These are phyloP conservation scores for Erethizon dorsatum DNA, from an alignment of 2,797 vertebrate genomes.

Conservation along the genomic window DNA sequence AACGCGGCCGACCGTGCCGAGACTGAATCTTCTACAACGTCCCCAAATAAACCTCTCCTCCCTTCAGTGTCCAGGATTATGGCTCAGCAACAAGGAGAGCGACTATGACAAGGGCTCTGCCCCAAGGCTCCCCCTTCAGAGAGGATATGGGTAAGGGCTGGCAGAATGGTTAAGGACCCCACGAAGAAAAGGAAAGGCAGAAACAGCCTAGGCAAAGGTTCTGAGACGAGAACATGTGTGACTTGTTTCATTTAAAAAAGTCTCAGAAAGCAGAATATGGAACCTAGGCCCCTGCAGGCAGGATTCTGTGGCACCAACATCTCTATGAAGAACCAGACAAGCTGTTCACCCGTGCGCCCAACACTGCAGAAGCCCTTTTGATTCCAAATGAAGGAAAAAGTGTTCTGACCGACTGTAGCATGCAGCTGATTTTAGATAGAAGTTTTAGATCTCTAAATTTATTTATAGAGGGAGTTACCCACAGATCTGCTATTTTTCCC, in stretches of 20 bases:
- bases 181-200: background rate
- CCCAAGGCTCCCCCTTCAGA: background rate
- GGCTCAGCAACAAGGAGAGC: background rate
- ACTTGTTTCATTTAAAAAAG: background rate
- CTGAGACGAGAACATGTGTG: background rate
- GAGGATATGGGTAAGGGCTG: background rate
- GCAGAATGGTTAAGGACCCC: background rate
- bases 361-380: background rate
- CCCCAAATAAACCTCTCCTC: background rate
- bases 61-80: background rate
- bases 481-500: background rate
- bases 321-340: background rate
- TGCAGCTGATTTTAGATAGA: background rate
- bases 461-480: background rate
- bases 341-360: background rate
- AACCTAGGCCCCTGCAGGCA: background rate
- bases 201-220: background rate
- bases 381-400: slow-evolving; percentile 4
- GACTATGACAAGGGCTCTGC: background rate
- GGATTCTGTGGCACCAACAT: background rate
- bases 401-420: background rate
- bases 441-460: background rate
- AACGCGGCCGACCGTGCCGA: background rate
- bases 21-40: background rate
- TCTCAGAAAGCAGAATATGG: background rate